A percentile compares a stretch with the other conserved stretches of the same genome.
Conservation (phyloP, 1,140 invertebrate species). For the Papilio dardanus region DNA sequence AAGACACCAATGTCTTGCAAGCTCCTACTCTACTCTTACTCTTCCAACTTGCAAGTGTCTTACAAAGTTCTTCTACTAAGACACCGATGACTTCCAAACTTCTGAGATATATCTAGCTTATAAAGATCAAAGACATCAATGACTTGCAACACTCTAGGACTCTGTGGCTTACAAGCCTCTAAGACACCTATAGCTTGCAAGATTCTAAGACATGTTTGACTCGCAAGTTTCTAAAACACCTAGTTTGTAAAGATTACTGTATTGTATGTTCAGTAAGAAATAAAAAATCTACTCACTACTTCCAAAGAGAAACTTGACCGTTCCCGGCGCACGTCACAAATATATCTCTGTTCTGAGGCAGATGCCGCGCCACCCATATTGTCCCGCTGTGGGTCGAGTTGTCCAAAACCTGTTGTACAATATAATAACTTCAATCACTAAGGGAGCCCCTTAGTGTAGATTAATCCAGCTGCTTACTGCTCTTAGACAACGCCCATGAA, state of each 20-base stretch:
- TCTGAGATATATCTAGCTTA: no score
- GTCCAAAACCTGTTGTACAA: constrained; percentile 72
- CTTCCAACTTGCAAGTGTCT: no score
- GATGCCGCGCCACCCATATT: constrained; percentile 92
- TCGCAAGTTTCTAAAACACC: neutral
- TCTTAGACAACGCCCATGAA: no score
- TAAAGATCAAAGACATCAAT: no score
- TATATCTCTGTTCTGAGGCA: constrained; percentile 97
- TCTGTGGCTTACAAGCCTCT: neutral
- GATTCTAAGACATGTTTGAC: neutral
- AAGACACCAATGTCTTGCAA: no score
- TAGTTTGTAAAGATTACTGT: no score
- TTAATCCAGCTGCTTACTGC: no score
- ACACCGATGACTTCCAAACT: no score
- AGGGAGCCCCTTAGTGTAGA: neutral
- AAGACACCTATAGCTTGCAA: neutral
- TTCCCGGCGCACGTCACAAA: constrained; percentile 95
- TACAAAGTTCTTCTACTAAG: no score
- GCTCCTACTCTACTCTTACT: no score
- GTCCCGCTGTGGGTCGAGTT: constrained; percentile 74
- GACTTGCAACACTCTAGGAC: no score
- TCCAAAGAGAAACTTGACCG: constrained; percentile 95
- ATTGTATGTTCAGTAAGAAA: no score
- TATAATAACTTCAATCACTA: neutral
- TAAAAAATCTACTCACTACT: constrained; percentile 88